Evolutionary conservation across 2,888 invertebrate species (phyloP).

Genomic region (Listrodromus nycthemerus): DNA sequence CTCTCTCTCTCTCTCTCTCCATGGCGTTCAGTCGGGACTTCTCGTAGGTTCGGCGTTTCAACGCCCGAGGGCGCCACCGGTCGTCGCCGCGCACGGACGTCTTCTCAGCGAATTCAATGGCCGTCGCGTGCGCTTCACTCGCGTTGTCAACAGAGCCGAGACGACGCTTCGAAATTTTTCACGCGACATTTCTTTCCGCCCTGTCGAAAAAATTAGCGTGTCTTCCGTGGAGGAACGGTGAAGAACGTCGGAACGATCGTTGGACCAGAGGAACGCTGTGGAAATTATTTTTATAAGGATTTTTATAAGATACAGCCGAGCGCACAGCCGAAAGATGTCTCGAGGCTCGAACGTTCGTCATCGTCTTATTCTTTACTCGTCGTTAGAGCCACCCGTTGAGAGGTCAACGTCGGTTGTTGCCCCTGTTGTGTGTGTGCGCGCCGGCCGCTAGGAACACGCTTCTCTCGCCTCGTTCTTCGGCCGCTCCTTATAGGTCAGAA

Average conservation of each 20-base stretch:
- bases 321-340: slow-evolving; percentile 20
- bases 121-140: too few relatives aligned
- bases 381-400: slow-evolving; percentile 63
- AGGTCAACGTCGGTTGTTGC: slow-evolving; percentile 82
- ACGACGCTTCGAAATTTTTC: too few relatives aligned
- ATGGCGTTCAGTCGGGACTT: neutral
- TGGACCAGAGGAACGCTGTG: neutral
- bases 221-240: slow-evolving; percentile 1
- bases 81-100: too few relatives aligned
- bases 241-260: slow-evolving; percentile 16
- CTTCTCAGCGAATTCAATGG: too few relatives aligned
- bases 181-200: too few relatives aligned
- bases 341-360: slow-evolving; percentile 34
- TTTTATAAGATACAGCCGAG: slow-evolving; percentile 2
- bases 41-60: too few relatives aligned
- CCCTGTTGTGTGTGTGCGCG: slow-evolving; percentile 60
- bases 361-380: slow-evolving; percentile 43
- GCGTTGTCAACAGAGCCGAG: too few relatives aligned
- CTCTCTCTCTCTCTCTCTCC: too few relatives aligned
- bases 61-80: too few relatives aligned
- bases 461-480: slow-evolving; percentile 47
- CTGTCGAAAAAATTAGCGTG: neutral
- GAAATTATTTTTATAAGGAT: neutral
- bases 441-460: slow-evolving; percentile 55
- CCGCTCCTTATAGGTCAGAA: slow-evolving; percentile 61